Evolutionary conservation across 2,888 invertebrate genomes (phyloP).

Genomic region (Gibbula magus): DNA sequence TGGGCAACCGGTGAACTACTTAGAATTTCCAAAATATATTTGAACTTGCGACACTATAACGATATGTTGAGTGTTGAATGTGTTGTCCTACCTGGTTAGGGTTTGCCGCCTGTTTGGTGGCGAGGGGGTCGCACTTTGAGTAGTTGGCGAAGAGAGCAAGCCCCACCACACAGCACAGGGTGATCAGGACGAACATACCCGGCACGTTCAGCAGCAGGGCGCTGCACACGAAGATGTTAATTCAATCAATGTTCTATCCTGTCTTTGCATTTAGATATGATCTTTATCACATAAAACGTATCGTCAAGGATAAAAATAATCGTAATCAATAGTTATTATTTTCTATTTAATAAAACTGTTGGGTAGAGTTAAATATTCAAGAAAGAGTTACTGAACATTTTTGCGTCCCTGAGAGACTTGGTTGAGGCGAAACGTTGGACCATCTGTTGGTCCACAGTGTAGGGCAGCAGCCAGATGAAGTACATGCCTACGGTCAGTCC

Average conservation of each 20-base stretch:
- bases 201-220: constrained; percentile 58
- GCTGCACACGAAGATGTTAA: constrained; percentile 38
- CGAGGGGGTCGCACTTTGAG: constrained; percentile 64
- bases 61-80: too few relatives aligned
- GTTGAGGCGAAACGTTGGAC: constrained; percentile 62
- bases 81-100: constrained; percentile 58
- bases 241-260: neutral
- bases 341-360: too few relatives aligned
- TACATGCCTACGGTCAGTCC: constrained; percentile 56
- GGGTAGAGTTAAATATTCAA: too few relatives aligned
- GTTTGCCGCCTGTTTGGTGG: constrained; percentile 44
- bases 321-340: too few relatives aligned
- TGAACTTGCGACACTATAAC: too few relatives aligned
- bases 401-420: constrained; percentile 52
- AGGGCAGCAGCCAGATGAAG: constrained; percentile 60
- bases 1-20: too few relatives aligned
- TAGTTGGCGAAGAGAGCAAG: constrained; percentile 63
- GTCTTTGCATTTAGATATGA: neutral
- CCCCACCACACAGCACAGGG: constrained; percentile 58
- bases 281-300: too few relatives aligned
- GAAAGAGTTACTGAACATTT: constrained; percentile 35
- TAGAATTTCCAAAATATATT: too few relatives aligned
- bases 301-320: too few relatives aligned
- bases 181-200: constrained; percentile 59
- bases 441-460: constrained; percentile 66